Conservation (phyloP, 2,113 vertebrate genomes). For the Sciurus niger region DNA sequence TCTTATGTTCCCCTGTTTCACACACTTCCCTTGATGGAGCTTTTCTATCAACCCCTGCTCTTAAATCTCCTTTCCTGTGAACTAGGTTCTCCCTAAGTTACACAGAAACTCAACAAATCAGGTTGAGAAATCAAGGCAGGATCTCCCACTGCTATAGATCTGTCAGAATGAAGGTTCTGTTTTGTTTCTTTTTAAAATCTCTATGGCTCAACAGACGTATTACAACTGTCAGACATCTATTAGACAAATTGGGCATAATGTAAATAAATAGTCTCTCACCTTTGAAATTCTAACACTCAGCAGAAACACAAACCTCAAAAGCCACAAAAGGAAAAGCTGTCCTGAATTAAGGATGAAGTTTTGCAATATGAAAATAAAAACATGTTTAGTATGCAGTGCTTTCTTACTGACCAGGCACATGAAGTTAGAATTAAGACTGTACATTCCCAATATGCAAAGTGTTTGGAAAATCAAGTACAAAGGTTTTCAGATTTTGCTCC, state of each 20-base stretch:
- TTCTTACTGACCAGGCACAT: neutral
- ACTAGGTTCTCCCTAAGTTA: neutral
- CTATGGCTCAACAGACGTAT: conserved; percentile 39
- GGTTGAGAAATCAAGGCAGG: conserved; percentile 58
- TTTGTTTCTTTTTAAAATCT: conserved; percentile 39
- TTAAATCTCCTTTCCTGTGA: conserved; percentile 59
- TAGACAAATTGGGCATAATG: conserved; percentile 67
- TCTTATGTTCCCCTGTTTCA: neutral
- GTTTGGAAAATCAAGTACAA: neutral
- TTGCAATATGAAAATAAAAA: conserved; percentile 9
- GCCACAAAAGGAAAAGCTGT: conserved; percentile 39
- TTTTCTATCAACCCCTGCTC: neutral
- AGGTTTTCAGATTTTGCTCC: neutral
- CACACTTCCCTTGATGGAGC: neutral
- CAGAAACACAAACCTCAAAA: conserved; percentile 54
- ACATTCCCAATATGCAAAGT: neutral
- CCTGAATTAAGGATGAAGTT: conserved; percentile 32
- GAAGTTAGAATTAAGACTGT: neutral
- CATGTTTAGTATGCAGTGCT: neutral
- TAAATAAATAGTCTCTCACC: conserved; percentile 69
- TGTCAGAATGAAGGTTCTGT: neutral
- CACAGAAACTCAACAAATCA: conserved; percentile 10
- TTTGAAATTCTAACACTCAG: conserved; percentile 64
- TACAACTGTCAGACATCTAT: neutral
- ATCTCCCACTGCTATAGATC: conserved; percentile 19